Base-by-base conservation (phyloP, 2,888 invertebrate species). In the Amiota mariae region DNA sequence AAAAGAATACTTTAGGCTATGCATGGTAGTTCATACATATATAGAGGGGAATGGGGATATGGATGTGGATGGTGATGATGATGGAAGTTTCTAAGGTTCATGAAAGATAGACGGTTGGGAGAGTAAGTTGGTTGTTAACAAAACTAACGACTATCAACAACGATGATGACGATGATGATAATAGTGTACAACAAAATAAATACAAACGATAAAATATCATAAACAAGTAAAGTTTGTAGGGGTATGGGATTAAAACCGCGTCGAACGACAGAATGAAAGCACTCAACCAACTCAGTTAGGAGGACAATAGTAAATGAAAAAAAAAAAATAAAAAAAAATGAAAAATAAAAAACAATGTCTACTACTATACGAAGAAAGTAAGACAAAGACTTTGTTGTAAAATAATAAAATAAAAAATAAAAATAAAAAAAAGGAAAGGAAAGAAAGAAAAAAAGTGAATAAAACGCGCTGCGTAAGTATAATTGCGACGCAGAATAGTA, bases 261-360 rank as follows among this genome's bases (percentile, higher is more conserved):
- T 9, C 36, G 46, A 24, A 63, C 63, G 15, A 71, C 48, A 49
- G 24, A 13, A 12, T 47, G 20, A 51, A 36, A 36, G 47, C 66
- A 15, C 36, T 63, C 51, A 72, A 20, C 59, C 36, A 36, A 36
- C 36, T 36, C 36, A 36, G 36, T 36, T 36, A 36, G 20, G 10
- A 54, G 54, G 54, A 59, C 59, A 59, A 59, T 59, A 20, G 20
- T 11, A 15, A 59, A 12, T 15, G 10, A 59, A 72, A 73, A 72
- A 71, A 70, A 85, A n/a, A n/a, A n/a, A n/a, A n/a, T 64, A 72
- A 56, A 71, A 51, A 51, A 70, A 85, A 81, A 83, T 84, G 85
- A 85, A 84, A 83, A 83, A 84, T 59, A 86, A 24, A 24, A 24
- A 24, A 24, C 24, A 24, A 24, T 24, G 24, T 24, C 24, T 24